Evolutionary conservation across 2,113 vertebrate genomes (phyloP).

Genomic region (Hipposideros armiger): DNA sequence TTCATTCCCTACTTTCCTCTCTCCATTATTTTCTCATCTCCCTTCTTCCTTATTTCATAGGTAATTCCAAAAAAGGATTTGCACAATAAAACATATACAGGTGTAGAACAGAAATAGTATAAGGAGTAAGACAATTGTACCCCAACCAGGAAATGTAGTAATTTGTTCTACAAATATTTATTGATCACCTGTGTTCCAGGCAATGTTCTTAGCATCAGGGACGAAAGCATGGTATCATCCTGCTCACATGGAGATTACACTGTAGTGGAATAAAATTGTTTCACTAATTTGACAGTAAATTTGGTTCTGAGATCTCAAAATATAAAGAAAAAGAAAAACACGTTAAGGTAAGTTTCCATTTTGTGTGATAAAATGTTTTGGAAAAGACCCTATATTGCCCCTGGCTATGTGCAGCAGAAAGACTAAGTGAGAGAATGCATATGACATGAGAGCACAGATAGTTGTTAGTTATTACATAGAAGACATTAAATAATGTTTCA

Average conservation of each 20-base stretch:
- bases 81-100: neutral
- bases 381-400: neutral
- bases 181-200: neutral
- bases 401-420: neutral
- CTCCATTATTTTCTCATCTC: neutral
- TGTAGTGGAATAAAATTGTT: neutral
- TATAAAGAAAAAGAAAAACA: neutral
- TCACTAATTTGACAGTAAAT: neutral
- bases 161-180: slow-evolving; percentile 30
- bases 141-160: neutral
- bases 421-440: neutral
- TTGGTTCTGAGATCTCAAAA: slow-evolving; percentile 56
- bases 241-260: neutral
- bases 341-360: neutral
- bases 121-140: neutral
- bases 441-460: neutral
- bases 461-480: neutral
- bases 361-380: neutral
- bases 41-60: neutral
- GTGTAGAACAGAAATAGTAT: neutral
- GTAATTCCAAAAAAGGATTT: neutral
- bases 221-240: neutral
- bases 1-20: neutral
- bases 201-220: neutral
- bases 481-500: neutral